These are phyloP conservation scores for Tenthredo mesomela DNA, from an alignment of 2,888 invertebrate species.

Conservation along the genomic window DNA sequence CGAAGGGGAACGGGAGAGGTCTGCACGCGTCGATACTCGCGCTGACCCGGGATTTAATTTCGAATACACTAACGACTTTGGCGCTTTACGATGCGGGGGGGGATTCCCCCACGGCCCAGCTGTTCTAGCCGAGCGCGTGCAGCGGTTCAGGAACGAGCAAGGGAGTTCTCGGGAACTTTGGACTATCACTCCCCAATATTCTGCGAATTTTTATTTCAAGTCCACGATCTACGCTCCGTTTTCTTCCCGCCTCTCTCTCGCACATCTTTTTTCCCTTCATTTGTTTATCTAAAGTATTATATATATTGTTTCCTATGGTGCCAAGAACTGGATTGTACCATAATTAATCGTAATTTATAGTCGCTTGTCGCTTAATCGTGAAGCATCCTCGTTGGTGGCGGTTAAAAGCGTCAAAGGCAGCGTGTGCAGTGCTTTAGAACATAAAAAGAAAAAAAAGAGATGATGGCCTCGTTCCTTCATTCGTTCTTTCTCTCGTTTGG, in stretches of 20 bases:
- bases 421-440: neutral
- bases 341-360: conserved; percentile 9
- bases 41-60: conserved; percentile 41
- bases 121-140: conserved; percentile 38
- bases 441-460: neutral
- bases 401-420: conserved; percentile 11
- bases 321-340: conserved; percentile 37
- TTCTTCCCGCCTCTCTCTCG: neutral
- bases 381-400: neutral
- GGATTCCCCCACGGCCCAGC: conserved; percentile 72
- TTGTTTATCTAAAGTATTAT: neutral
- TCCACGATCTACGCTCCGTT: no score
- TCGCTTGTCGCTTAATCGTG: neutral
- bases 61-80: conserved; percentile 45
- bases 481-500: neutral
- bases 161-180: neutral
- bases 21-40: conserved; percentile 38
- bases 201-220: neutral
- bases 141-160: conserved; percentile 34
- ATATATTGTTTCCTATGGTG: conserved; percentile 25
- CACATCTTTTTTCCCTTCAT: neutral
- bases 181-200: neutral
- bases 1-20: neutral
- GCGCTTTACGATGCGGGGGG: conserved; percentile 71
- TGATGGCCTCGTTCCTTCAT: neutral